A percentile compares a stretch with the other conserved stretches of the same genome.
Conservation (phyloP, 2,888 invertebrate species). For the Crematogaster levior region DNA sequence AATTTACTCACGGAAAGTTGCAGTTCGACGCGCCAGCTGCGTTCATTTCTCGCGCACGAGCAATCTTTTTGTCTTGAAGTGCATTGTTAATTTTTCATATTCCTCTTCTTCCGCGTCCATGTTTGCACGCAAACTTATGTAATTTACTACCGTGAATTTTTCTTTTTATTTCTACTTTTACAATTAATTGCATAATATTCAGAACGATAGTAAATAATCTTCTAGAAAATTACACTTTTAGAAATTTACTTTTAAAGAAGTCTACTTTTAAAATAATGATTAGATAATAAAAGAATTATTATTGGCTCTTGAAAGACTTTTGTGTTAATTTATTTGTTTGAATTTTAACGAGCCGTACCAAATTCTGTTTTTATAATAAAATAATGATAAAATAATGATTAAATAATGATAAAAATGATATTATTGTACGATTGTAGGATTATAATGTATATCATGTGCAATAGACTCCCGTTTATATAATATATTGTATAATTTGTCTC, state of each 20-base stretch:
- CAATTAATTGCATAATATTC: neutral
- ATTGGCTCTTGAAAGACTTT: no score
- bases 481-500: neutral
- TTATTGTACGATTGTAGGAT: neutral
- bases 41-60: neutral
- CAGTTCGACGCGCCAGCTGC: neutral
- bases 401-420: no score
- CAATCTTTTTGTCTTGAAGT: neutral
- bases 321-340: no score
- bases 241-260: no score
- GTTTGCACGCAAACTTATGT: neutral
- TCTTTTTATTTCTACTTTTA: neutral
- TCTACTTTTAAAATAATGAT: neutral
- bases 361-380: no score
- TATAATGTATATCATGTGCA: neutral
- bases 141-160: neutral
- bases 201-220: neutral
- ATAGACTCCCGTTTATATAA: neutral
- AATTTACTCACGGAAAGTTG: constrained; percentile 12
- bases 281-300: no score
- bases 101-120: neutral
- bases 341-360: no score
- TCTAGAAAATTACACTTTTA: neutral
- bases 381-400: no score
- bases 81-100: neutral